Evolutionary conservation across 1,140 invertebrate genomes (phyloP).

Genomic region (Melitaea cinxia): DNA sequence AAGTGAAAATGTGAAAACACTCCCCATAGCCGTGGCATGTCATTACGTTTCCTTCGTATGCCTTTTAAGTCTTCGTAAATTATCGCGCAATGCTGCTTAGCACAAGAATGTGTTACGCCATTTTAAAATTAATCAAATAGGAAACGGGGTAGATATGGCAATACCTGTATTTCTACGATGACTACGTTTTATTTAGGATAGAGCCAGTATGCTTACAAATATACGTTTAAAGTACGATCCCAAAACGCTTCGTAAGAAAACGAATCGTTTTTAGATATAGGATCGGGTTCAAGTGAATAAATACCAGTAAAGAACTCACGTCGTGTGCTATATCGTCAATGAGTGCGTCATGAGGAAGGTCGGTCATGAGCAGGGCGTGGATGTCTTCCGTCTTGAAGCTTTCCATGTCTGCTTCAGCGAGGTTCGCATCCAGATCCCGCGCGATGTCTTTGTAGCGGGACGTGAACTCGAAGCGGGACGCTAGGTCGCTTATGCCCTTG

Average conservation of each 20-base stretch:
- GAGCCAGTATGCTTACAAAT: background rate
- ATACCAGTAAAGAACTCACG: conserved; percentile 64
- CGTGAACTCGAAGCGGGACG: conserved; percentile 78
- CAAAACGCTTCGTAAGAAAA: too few species aligned
- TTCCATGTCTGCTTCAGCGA: conserved; percentile 97
- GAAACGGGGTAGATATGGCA: background rate
- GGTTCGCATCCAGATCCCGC: conserved; percentile 93
- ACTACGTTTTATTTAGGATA: background rate
- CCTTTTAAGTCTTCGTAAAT: conserved; percentile 29
- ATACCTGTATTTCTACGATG: background rate
- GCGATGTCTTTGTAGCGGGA: conserved; percentile 92
- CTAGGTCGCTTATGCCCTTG: conserved; percentile 87
- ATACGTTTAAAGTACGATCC: too few species aligned
- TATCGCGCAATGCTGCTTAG: conserved; percentile 19
- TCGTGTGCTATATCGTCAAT: conserved; percentile 74
- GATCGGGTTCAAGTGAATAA: too few species aligned
- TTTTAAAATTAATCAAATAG: conserved; percentile 1
- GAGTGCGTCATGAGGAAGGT: conserved; percentile 84
- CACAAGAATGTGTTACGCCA: background rate
- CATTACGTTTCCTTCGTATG: conserved; percentile 26
- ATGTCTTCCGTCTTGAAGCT: conserved; percentile 96
- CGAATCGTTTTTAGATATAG: too few species aligned
- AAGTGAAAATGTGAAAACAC: conserved; percentile 42
- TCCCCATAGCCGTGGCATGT: conserved; percentile 27
- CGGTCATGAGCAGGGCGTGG: conserved; percentile 88